Percentiles rank a stretch among this genome's conserved stretches.
phyloP scores from a whole-genome alignment of 2,888 invertebrate species.

The Auanema freiburgensis region DNA sequence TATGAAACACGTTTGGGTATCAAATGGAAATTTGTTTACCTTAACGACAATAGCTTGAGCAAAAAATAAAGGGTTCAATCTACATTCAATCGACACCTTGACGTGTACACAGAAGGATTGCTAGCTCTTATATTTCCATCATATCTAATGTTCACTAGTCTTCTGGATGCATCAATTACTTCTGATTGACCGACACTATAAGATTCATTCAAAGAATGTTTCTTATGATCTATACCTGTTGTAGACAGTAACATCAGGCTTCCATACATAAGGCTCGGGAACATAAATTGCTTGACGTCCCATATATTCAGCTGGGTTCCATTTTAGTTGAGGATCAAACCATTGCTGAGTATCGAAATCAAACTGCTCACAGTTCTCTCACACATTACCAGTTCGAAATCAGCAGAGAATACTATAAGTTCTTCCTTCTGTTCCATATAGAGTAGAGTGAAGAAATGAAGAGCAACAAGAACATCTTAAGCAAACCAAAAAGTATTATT shows the following conservation, averaged over 20 bases:
- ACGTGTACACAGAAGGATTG: conserved; percentile 18
- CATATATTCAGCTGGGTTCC: conserved; percentile 10
- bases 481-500: background rate
- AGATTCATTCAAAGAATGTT: background rate
- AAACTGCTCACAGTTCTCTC: conserved; percentile 4
- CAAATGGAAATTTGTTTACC: conserved; percentile 19
- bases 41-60: background rate
- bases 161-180: conserved; percentile 3
- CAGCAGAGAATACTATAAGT: conserved; percentile 12
- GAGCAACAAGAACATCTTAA: conserved; percentile 14
- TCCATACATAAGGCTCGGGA: conserved; percentile 12
- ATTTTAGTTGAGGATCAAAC: conserved; percentile 4
- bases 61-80: background rate
- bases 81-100: conserved; percentile 16
- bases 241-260: conserved; percentile 15
- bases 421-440: conserved; percentile 18
- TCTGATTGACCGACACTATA: conserved; percentile 10
- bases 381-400: conserved; percentile 17
- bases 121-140: conserved; percentile 4
- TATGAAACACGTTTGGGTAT: conserved; percentile 14
- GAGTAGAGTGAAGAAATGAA: conserved; percentile 15
- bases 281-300: conserved; percentile 1
- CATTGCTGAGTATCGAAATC: conserved; percentile 1
- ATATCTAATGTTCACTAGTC: conserved; percentile 9
- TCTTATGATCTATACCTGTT: conserved; percentile 11